These are phyloP conservation scores for Carcina quercana DNA, from an alignment of 2,888 invertebrate genomes.

Conservation along the genomic window DNA sequence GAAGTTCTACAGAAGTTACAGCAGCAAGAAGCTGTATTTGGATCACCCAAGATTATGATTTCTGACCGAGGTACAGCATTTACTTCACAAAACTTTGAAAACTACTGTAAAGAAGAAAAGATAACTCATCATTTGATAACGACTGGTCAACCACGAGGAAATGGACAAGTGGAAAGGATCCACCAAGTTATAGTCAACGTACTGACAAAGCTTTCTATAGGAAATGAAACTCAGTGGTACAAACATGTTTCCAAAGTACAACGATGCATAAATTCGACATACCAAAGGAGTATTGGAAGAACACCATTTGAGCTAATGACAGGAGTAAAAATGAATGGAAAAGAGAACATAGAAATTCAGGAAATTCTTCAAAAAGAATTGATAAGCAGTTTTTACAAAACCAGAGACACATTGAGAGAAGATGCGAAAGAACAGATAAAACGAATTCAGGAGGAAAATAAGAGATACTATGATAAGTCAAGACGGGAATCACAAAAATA, in stretches of 20 bases:
- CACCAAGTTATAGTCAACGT: slow-evolving; percentile 14
- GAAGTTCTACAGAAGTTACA: slow-evolving; percentile 28
- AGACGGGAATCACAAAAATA: slow-evolving; percentile 15
- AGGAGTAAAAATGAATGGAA: slow-evolving; percentile 16
- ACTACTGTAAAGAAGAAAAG: slow-evolving; percentile 14
- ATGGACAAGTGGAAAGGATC: slow-evolving; percentile 17
- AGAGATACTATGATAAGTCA: slow-evolving; percentile 10
- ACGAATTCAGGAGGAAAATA: neutral
- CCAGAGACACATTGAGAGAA: slow-evolving; percentile 2
- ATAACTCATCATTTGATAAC: slow-evolving; percentile 13
- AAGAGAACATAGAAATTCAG: slow-evolving; percentile 13
- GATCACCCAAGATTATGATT: slow-evolving; percentile 15
- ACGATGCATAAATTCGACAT: slow-evolving; percentile 17
- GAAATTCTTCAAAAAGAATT: slow-evolving; percentile 18
- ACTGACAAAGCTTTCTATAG: slow-evolving; percentile 15
- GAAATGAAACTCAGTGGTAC: slow-evolving; percentile 14
- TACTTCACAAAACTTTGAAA: slow-evolving; percentile 14
- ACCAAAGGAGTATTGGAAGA: slow-evolving; percentile 16
- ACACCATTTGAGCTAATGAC: slow-evolving; percentile 13
- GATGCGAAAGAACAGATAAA: neutral
- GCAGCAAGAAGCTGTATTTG: slow-evolving; percentile 21
- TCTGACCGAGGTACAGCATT: slow-evolving; percentile 15
- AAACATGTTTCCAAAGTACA: slow-evolving; percentile 8
- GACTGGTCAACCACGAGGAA: slow-evolving; percentile 9
- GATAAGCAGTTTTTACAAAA: slow-evolving; percentile 7